Base-by-base conservation (phyloP, 2,888 invertebrate species). In the Pollenia amentaria region DNA sequence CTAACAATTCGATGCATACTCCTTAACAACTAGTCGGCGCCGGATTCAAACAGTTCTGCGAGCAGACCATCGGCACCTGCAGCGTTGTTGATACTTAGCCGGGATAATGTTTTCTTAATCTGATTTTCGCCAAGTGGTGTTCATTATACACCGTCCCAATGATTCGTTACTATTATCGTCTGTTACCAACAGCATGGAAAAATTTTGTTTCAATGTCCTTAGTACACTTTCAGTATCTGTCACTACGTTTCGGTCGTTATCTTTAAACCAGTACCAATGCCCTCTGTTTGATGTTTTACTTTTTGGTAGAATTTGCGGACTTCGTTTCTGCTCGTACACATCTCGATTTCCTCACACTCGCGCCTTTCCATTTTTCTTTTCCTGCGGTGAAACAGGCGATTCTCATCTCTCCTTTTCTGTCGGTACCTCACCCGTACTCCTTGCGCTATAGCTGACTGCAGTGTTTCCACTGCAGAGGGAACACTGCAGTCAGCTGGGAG, bases 261-360 rank as follows among this genome's bases (percentile, higher is more conserved):
- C 8, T 16, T 16, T 53, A 12, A 0, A n/a, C 53, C 53, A 53
- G 53, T 10, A 53, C 53, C 53, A 0, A 53, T 16, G 14, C 53
- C 14, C 53, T 53, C 53, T 53, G 16, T 14, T 16, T 53, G 18
- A 16, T 53, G 53, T 16, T 16, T 16, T 53, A 8, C 53, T 53
- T 16, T 46, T 46, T 44, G 44, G 44, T 44, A 44, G 12, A 44
- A 44, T 12, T 12, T 44, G 12, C 12, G 44, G n/a, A 53, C 53
- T 53, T 53, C 16, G 9, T 64, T 64, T 64, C 9, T 10, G 18
- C 64, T 64, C 18, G 44, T 64, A 10, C 10, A 64, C 64, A 53
- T 53, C 53, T 18, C 8, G 53, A 21, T 21, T 18, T 53, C 53
- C 18, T 53, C 18, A 55, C 18, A 16, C 16, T 42, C 42, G 42